Percentiles rank a stretch among this genome's conserved stretches.
Evolutionary conservation across 2,888 invertebrate species (phyloP).

Genomic region (Abrostola tripartita): DNA sequence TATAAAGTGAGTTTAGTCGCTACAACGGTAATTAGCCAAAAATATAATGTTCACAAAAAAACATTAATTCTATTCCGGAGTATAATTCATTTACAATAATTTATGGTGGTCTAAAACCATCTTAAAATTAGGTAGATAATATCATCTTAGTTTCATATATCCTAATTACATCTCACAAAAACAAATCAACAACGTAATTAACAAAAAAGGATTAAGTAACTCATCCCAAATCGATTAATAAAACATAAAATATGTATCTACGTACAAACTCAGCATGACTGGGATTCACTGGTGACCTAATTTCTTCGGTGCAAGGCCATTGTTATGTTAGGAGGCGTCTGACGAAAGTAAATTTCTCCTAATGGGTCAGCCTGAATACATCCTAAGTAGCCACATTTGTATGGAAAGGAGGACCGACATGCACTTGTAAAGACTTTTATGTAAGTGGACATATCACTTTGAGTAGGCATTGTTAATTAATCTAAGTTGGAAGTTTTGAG

Average conservation of each 20-base stretch:
- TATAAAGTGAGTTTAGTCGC: no score
- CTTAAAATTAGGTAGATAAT: no score
- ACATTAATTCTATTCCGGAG: no score
- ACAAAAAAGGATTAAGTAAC: no score
- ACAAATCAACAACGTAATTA: no score
- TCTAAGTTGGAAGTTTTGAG: constrained; percentile 8
- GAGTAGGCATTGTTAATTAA: constrained; percentile 42
- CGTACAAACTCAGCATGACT: constrained; percentile 31
- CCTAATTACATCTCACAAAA: no score
- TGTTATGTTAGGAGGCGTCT: constrained; percentile 59
- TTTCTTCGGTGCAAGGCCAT: constrained; percentile 64
- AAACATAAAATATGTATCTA: constrained; percentile 35
- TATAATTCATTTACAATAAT: no score
- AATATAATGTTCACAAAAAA: no score
- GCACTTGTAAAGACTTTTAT: constrained; percentile 43
- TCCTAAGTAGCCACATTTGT: constrained; percentile 67
- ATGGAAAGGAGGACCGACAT: constrained; percentile 53
- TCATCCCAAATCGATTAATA: no score
- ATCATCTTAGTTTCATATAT: no score
- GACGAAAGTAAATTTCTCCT: constrained; percentile 80
- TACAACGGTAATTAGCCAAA: no score
- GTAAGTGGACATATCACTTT: constrained; percentile 38
- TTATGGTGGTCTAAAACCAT: no score
- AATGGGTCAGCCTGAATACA: constrained; percentile 75
- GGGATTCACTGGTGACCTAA: constrained; percentile 62